phyloP scores from a whole-genome alignment of 2,888 invertebrate species.

The Drosophila prostipennis region DNA sequence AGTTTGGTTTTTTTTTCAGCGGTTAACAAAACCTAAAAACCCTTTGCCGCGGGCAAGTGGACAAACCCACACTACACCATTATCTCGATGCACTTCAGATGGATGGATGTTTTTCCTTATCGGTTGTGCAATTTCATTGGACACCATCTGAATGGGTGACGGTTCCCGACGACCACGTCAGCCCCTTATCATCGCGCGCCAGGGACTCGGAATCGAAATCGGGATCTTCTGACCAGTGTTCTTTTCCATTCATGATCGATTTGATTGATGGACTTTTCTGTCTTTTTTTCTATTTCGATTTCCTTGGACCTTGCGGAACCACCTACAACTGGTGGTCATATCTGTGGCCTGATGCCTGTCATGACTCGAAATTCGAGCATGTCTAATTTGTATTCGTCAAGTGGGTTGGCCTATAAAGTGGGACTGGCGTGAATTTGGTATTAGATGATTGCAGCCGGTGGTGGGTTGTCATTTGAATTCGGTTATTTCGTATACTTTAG shows the following conservation, averaged over 20 bases:
- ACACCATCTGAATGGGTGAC: constrained; percentile 2
- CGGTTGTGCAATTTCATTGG: constrained; percentile 25
- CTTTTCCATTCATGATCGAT: constrained; percentile 24
- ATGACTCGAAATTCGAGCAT: constrained; percentile 6
- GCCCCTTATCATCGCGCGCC: constrained; percentile 1
- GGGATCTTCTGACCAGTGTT: neutral
- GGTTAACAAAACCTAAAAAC: neutral
- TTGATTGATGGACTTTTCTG: constrained; percentile 26
- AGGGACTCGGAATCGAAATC: neutral
- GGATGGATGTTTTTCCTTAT: constrained; percentile 8
- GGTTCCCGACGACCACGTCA: neutral
- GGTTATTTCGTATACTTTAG: neutral
- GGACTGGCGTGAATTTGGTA: constrained; percentile 5
- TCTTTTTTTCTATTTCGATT: neutral
- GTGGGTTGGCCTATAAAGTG: constrained; percentile 8
- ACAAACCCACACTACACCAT: neutral
- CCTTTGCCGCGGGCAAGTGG: constrained; percentile 7
- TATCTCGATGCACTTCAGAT: constrained; percentile 31
- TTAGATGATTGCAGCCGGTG: constrained; percentile 1
- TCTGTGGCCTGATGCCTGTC: constrained; percentile 18
- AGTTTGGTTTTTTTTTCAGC: too few species aligned
- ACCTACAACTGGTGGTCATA: neutral
- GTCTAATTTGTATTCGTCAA: constrained; percentile 24
- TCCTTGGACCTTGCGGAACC: constrained; percentile 9
- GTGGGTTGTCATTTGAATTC: neutral